phyloP scores from a whole-genome alignment of 2,113 vertebrate genomes.

The Chrysochloris asiatica region DNA sequence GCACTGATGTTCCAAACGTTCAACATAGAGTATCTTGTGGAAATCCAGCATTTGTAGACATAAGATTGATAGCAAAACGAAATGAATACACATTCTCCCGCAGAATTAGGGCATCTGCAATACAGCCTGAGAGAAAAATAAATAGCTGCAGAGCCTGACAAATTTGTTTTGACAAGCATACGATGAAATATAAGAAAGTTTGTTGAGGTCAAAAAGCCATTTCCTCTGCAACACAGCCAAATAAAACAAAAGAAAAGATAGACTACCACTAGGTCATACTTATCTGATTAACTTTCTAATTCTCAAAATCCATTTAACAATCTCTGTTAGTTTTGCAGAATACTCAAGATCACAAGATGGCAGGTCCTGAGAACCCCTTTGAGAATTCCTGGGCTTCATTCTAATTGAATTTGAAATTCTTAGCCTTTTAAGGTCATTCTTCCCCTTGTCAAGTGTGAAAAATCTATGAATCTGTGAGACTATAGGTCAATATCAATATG shows the following conservation, averaged over 20 bases:
- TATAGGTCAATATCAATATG: neutral
- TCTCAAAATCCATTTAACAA: neutral
- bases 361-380: neutral
- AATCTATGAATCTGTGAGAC: neutral
- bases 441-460: neutral
- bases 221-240: neutral
- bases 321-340: neutral
- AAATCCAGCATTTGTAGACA: conserved; percentile 25
- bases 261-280: neutral
- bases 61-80: neutral
- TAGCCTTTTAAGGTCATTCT: neutral
- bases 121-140: conserved; percentile 37
- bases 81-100: conserved; percentile 34
- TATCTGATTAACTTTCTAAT: neutral
- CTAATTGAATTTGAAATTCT: neutral
- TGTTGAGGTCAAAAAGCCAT: neutral
- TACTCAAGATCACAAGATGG: neutral
- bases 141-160: conserved; percentile 36
- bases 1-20: neutral
- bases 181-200: neutral
- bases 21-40: neutral
- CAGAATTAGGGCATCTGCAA: neutral
- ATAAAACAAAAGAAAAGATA: neutral
- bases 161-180: conserved; percentile 43
- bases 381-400: neutral